Conservation (phyloP, 2,113 vertebrate genomes). For the Nothoprocta pentlandii region DNA sequence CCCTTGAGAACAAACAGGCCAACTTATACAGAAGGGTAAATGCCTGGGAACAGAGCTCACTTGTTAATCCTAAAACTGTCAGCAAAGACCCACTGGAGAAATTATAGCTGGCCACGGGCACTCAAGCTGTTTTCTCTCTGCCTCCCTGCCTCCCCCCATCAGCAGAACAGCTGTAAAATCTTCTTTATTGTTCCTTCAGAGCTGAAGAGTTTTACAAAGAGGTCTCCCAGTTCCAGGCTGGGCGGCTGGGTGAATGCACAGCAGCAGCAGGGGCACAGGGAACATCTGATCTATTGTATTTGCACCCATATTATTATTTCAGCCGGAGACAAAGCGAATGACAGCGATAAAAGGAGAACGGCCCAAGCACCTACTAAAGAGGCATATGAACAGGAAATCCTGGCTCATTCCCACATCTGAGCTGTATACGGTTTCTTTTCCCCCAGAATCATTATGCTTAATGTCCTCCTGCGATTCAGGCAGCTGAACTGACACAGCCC, state of each 20-base stretch:
- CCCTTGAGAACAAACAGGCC: slow-evolving; percentile 75
- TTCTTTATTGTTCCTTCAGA: slow-evolving; percentile 58
- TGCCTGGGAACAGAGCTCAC: slow-evolving; percentile 67
- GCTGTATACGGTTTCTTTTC: not conserved
- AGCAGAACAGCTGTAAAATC: slow-evolving; percentile 68
- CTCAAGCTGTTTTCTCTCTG: slow-evolving; percentile 63
- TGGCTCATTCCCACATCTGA: slow-evolving; percentile 49
- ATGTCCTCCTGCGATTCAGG: slow-evolving; percentile 52
- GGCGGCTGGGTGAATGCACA: not conserved
- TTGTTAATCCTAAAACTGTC: slow-evolving; percentile 76
- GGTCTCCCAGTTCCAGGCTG: not conserved
- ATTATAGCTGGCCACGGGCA: slow-evolving; percentile 68
- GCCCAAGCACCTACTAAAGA: slow-evolving; percentile 40
- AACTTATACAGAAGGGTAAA: slow-evolving; percentile 67
- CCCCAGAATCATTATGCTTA: slow-evolving; percentile 51
- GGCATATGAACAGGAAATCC: slow-evolving; percentile 55
- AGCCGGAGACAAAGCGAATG: slow-evolving; percentile 30
- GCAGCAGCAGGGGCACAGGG: slow-evolving; percentile 23
- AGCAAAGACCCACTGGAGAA: slow-evolving; percentile 61
- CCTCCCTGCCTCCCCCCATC: slow-evolving; percentile 9
- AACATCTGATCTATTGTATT: slow-evolving; percentile 56
- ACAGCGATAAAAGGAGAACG: slow-evolving; percentile 21
- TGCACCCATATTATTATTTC: slow-evolving; percentile 7
- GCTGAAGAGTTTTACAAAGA: slow-evolving; percentile 7
- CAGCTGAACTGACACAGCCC: slow-evolving; percentile 19